phyloP scores from a whole-genome alignment of 2,888 invertebrate species.

The Hirudinaria manillensis region DNA sequence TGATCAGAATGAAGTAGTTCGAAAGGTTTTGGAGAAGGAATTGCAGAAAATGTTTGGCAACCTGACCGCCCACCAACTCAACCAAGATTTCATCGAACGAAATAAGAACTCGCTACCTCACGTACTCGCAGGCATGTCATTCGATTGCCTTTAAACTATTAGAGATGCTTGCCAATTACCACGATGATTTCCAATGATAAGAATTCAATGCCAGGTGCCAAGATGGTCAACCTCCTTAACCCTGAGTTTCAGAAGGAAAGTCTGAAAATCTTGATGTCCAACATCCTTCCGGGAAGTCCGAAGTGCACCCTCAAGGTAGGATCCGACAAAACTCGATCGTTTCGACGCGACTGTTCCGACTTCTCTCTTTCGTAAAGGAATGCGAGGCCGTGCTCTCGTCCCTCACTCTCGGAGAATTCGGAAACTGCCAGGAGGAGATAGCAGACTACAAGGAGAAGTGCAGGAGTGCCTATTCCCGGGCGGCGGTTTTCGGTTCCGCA shows the following conservation, averaged over 20 bases:
- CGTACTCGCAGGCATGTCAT: constrained; percentile 33
- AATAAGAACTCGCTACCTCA: constrained; percentile 35
- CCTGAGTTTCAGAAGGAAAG: constrained; percentile 15
- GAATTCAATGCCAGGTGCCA: constrained; percentile 4
- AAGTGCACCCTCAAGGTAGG: constrained; percentile 7
- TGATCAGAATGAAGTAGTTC: constrained; percentile 45
- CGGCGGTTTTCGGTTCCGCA: constrained; percentile 56
- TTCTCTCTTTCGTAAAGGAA: background rate
- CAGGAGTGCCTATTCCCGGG: constrained; percentile 70
- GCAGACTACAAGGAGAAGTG: constrained; percentile 69
- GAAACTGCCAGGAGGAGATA: constrained; percentile 62
- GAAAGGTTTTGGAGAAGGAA: constrained; percentile 53
- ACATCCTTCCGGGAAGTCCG: background rate
- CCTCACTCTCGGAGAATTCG: constrained; percentile 73
- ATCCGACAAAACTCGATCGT: background rate
- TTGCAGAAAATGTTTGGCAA: constrained; percentile 58
- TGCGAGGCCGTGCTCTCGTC: constrained; percentile 63
- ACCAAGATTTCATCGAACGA: constrained; percentile 34
- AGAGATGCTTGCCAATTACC: background rate
- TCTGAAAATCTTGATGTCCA: constrained; percentile 10
- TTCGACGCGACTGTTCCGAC: background rate
- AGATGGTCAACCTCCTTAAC: constrained; percentile 19
- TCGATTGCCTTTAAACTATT: background rate
- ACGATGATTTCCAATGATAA: background rate
- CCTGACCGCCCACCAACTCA: constrained; percentile 53